Evolutionary conservation across 2,797 vertebrate species (phyloP), one percentile per base, ranked within the genome.

Genomic region (Enteromius afrohamiltoni): DNA sequence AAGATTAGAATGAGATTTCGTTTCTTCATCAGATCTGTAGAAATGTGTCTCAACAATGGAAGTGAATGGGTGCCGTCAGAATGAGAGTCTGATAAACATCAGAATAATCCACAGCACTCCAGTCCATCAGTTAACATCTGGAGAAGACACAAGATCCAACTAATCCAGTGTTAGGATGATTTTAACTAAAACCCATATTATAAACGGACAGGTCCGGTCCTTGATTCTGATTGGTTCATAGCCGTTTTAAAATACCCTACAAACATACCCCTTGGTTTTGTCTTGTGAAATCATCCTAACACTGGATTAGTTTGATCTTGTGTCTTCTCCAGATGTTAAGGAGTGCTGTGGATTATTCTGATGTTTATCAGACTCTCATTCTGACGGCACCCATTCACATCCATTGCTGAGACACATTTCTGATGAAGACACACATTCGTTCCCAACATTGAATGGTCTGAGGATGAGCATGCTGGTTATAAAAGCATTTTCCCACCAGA

Each of bases 381-480:
- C 60, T 17, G 60, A 64, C 60, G 26, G 60, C 60, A 64, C 60
- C 60, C 60, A 64, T 64, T 64, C 60, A 64, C 55, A n/a, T 9
- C 53, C 58, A 62, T 16, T 26, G 2, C 2, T 7, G 6, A 64
- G 13, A 7, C 2, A 62, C 23, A 64, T 3, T 64, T 31, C 58
- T 29, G 58, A 62, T 29, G 4, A 60, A 60, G 23, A 60, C 6
- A 60, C 23, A 60, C 26, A 29, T 11, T 62, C 23, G 14, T 29
- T 29, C 4, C 13, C 3, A 0, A 62, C 16, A 26, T 7, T 0
- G 6, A 1, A 29, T 1, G 26, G 0, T 0, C 6, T 62, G 60
- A 29, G 26, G n/a, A 4, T 5, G n/a, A 58, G 3, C 10, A 23
- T 3, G 10, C 0, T 13, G n/a, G 21, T 4, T 58, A 58, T 58